Conservation (phyloP, 23 tunicate genomes). For the Halocynthia roretzi region DNA sequence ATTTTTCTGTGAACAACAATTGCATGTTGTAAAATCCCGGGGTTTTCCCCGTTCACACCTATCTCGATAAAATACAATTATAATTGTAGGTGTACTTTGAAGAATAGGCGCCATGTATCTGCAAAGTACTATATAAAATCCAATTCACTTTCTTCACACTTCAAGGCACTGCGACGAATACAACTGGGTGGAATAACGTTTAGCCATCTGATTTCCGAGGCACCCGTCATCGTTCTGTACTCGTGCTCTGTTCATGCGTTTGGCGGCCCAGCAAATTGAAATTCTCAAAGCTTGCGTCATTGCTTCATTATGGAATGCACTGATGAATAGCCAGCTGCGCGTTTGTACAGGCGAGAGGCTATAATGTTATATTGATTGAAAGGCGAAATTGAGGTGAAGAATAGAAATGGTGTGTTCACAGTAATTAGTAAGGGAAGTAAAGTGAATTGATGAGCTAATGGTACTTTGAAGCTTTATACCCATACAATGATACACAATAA, state of each 20-base stretch:
- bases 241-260: neutral
- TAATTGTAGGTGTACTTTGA: too few species aligned
- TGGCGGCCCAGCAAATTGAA: conserved; percentile 1
- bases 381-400: neutral
- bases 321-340: neutral
- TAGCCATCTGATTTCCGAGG: neutral
- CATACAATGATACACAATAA: too few species aligned
- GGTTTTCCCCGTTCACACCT: too few species aligned
- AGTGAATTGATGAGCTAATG: neutral
- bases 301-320: conserved; percentile 4
- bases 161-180: too few species aligned
- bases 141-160: too few species aligned
- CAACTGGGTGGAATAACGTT: too few species aligned
- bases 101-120: too few species aligned
- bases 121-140: too few species aligned
- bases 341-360: neutral
- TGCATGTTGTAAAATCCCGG: too few species aligned
- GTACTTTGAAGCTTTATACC: too few species aligned
- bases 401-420: neutral
- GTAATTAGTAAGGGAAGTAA: neutral
- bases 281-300: neutral
- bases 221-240: neutral
- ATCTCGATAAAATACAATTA: too few species aligned
- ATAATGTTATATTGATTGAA: neutral
- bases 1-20: too few species aligned